A percentile compares a stretch with the other conserved stretches of the same genome.
phyloP scores from a whole-genome alignment of 2,797 vertebrate species.

The Sibirionetta formosa region DNA sequence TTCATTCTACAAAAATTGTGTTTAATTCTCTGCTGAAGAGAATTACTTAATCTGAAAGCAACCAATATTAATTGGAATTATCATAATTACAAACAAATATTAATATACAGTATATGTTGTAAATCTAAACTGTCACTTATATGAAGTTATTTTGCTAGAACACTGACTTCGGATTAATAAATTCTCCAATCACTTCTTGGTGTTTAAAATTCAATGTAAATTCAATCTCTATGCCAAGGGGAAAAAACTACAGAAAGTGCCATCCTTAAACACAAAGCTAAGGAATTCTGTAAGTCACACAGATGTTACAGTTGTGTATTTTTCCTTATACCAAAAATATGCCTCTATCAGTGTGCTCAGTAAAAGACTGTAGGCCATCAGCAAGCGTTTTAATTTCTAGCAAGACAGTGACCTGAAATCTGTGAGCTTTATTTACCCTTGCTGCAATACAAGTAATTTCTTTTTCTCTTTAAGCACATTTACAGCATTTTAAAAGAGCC shows the following conservation, averaged over 20 bases:
- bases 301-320: fast-evolving
- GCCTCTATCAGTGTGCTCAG: fast-evolving
- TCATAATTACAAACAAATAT: background rate
- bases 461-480: background rate
- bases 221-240: background rate
- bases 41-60: background rate
- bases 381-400: background rate
- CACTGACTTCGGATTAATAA: background rate
- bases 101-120: background rate
- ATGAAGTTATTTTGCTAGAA: background rate
- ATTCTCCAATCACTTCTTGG: background rate
- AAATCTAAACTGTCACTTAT: background rate
- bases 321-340: background rate
- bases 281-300: background rate
- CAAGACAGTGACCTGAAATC: background rate
- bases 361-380: background rate
- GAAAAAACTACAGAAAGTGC: fast-evolving
- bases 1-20: background rate
- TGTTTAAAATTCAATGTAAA: background rate
- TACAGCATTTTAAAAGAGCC: background rate
- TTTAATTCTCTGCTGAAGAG: background rate
- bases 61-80: background rate
- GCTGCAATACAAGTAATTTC: background rate
- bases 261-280: background rate
- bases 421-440: no score